These are phyloP conservation scores for Calameuta pallipes DNA, from an alignment of 2,888 invertebrate species.

Conservation along the genomic window DNA sequence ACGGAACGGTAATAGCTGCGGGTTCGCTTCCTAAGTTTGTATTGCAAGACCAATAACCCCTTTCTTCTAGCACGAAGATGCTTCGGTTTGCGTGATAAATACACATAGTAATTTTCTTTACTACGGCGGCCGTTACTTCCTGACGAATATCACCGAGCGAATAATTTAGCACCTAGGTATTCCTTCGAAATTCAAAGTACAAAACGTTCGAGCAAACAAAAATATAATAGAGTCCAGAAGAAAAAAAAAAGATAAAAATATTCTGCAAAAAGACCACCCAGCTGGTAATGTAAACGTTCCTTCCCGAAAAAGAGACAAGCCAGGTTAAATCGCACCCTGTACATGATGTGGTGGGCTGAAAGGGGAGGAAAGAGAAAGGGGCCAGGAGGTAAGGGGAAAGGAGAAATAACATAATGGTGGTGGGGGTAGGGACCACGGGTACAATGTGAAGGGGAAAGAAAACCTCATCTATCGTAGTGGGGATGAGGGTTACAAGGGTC, in stretches of 20 bases:
- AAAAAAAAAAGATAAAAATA: background rate
- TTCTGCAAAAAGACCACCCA: conserved; percentile 3
- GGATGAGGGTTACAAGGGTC: background rate
- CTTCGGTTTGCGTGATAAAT: background rate
- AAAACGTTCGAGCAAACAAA: background rate
- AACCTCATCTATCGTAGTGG: conserved; percentile 24
- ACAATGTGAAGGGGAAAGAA: conserved; percentile 7
- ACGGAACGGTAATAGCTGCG: conserved; percentile 25
- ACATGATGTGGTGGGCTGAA: background rate
- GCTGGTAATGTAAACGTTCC: conserved; percentile 14
- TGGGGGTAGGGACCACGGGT: conserved; percentile 10
- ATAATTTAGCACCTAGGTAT: background rate
- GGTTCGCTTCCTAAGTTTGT: conserved; percentile 14
- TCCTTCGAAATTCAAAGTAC: background rate
- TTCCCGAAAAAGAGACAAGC: conserved; percentile 31
- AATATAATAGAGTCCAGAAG: background rate
- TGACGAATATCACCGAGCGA: background rate
- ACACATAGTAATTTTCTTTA: background rate
- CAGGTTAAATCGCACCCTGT: conserved; percentile 14
- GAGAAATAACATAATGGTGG: conserved; percentile 19
- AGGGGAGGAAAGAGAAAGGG: conserved; percentile 14
- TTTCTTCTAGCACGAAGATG: background rate
- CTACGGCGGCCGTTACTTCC: background rate
- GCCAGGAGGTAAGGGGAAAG: conserved; percentile 3
- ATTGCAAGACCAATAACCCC: conserved; percentile 2